Conservation (phyloP, 2,888 invertebrate genomes). For the Clusia tigrina region DNA sequence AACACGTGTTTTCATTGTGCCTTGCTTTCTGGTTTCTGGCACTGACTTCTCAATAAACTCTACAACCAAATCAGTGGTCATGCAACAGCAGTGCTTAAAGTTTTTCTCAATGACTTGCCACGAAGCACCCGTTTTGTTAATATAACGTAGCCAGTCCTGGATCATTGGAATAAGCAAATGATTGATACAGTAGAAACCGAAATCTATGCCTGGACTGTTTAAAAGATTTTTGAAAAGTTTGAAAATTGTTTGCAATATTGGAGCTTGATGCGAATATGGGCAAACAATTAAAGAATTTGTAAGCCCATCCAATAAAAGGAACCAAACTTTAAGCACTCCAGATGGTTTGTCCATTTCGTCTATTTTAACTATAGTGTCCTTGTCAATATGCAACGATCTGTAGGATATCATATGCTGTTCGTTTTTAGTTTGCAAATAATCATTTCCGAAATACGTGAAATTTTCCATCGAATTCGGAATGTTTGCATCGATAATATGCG, state of each 20-base stretch:
- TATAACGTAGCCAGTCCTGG: constrained; percentile 89
- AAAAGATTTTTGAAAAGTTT: constrained; percentile 81
- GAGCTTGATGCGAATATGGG: constrained; percentile 87
- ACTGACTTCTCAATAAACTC: constrained; percentile 80
- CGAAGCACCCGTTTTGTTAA: constrained; percentile 74
- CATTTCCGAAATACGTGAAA: constrained; percentile 73
- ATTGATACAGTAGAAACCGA: constrained; percentile 91
- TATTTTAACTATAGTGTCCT: constrained; percentile 64
- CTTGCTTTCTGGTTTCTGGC: constrained; percentile 48
- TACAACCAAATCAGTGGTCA: constrained; percentile 90
- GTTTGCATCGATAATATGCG: constrained; percentile 84
- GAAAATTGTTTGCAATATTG: constrained; percentile 86
- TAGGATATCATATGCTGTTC: constrained; percentile 70
- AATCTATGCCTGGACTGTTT: constrained; percentile 84
- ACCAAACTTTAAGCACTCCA: constrained; percentile 90
- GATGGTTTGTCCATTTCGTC: constrained; percentile 77
- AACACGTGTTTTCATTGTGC: constrained; percentile 50
- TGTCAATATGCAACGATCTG: constrained; percentile 64
- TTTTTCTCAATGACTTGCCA: constrained; percentile 84
- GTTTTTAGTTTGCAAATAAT: constrained; percentile 70
- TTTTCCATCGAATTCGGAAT: constrained; percentile 78
- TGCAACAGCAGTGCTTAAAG: constrained; percentile 93
- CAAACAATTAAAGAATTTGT: constrained; percentile 83
- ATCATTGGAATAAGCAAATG: constrained; percentile 90
- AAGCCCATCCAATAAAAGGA: constrained; percentile 85